A percentile compares a stretch with the other conserved stretches of the same genome.
Conservation (phyloP, 2,888 invertebrate species). For the Blera fallax region DNA sequence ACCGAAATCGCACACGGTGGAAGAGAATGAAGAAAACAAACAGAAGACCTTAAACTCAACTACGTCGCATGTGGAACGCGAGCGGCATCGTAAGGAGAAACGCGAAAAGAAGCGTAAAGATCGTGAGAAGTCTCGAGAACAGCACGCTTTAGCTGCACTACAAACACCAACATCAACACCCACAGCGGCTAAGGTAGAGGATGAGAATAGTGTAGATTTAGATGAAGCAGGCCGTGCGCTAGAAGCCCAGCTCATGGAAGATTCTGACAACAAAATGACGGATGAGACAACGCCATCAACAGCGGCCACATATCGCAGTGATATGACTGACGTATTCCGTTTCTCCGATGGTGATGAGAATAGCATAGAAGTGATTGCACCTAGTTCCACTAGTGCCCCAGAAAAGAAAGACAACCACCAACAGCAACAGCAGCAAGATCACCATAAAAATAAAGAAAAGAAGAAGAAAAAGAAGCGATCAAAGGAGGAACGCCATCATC, state of each 20-base stretch:
- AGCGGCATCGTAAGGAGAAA: slow-evolving; percentile 82
- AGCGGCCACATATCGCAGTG: slow-evolving; percentile 80
- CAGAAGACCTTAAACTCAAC: slow-evolving; percentile 74
- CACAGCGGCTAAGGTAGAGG: slow-evolving; percentile 79
- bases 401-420: slow-evolving; percentile 79
- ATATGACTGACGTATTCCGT: slow-evolving; percentile 84
- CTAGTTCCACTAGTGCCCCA: slow-evolving; percentile 31
- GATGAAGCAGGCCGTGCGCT: slow-evolving; percentile 91
- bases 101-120: slow-evolving; percentile 86
- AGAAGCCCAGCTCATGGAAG: slow-evolving; percentile 90
- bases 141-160: slow-evolving; percentile 75
- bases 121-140: slow-evolving; percentile 83
- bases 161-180: slow-evolving; percentile 67
- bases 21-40: slow-evolving; percentile 78
- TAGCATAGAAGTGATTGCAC: slow-evolving; percentile 81
- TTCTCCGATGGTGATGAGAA: slow-evolving; percentile 85
- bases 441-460: slow-evolving; percentile 87
- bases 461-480: slow-evolving; percentile 93
- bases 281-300: slow-evolving; percentile 80
- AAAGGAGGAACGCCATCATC: slow-evolving; percentile 88
- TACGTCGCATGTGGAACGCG: slow-evolving; percentile 77
- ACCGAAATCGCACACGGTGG: slow-evolving; percentile 77
- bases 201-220: slow-evolving; percentile 91
- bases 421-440: slow-evolving; percentile 78
- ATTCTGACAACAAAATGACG: slow-evolving; percentile 83